These are phyloP conservation scores for Leucophenga varia DNA, from an alignment of 1,140 invertebrate species.

Conservation along the genomic window DNA sequence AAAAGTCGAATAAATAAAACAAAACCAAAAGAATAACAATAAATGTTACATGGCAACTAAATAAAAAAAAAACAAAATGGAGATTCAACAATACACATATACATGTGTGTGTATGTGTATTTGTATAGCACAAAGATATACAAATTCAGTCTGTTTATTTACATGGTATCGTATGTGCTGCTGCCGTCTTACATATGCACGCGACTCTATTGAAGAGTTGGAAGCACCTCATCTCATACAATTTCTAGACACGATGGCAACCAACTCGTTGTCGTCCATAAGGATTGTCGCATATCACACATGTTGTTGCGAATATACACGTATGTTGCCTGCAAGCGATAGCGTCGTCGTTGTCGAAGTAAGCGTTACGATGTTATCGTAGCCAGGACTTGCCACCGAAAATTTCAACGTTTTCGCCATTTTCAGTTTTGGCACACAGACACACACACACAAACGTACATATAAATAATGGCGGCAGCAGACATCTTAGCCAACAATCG, in stretches of 20 bases:
- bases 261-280: slow-evolving; percentile 37
- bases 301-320: slow-evolving; percentile 55
- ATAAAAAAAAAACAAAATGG: slow-evolving; percentile 3
- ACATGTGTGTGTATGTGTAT: slow-evolving; percentile 2
- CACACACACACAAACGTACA: background rate
- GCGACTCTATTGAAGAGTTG: background rate
- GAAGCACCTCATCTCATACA: too few species aligned
- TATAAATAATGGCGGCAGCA: background rate
- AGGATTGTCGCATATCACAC: slow-evolving; percentile 55
- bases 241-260: too few species aligned
- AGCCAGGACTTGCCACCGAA: background rate
- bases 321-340: slow-evolving; percentile 56
- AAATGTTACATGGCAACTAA: slow-evolving; percentile 10
- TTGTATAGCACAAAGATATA: slow-evolving; percentile 17
- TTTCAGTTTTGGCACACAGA: slow-evolving; percentile 14
- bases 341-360: slow-evolving; percentile 29
- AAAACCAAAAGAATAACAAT: slow-evolving; percentile 4
- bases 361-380: slow-evolving; percentile 20
- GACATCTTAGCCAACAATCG: slow-evolving; percentile 44
- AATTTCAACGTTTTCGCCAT: background rate
- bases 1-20: slow-evolving; percentile 5
- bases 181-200: slow-evolving; percentile 25
- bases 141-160: slow-evolving; percentile 52
- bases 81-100: too few species aligned
- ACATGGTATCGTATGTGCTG: slow-evolving; percentile 54